Evolutionary conservation across 2,888 invertebrate species (phyloP).

Genomic region (Hemaris fuciformis): DNA sequence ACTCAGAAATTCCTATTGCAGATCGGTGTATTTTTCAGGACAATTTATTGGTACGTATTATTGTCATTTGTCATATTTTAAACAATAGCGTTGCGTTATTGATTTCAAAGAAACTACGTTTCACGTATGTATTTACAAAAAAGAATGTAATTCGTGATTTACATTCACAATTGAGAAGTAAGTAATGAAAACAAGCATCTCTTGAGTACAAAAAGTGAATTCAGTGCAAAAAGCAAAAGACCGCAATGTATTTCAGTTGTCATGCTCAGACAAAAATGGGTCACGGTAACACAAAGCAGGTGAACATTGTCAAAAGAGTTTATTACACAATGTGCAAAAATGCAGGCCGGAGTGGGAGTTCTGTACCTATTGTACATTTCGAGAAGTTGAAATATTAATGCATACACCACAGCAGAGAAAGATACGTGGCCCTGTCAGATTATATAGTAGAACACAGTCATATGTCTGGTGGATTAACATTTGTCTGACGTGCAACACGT

Average conservation of each 20-base stretch:
- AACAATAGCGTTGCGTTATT: too few species aligned
- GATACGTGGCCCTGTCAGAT: too few species aligned
- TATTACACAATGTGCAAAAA: slow-evolving; percentile 2
- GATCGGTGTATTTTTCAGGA: too few species aligned
- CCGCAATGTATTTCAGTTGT: slow-evolving; percentile 4
- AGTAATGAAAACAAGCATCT: background rate
- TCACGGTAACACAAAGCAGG: slow-evolving; percentile 6
- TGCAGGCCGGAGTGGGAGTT: background rate
- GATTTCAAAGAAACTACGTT: too few species aligned
- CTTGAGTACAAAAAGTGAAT: background rate
- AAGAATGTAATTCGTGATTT: background rate
- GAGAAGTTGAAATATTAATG: background rate
- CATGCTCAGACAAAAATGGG: slow-evolving; percentile 1
- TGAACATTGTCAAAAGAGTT: slow-evolving; percentile 9
- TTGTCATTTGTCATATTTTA: too few species aligned
- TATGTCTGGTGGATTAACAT: too few species aligned
- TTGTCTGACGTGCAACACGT: too few species aligned
- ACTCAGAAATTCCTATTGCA: too few species aligned
- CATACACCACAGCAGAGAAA: too few species aligned
- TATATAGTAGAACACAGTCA: too few species aligned
- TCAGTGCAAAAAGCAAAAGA: background rate
- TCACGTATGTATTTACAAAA: background rate
- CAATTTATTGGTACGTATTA: too few species aligned
- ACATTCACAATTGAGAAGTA: too few species aligned
- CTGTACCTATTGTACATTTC: background rate